Base-by-base conservation (phyloP, 2,797 vertebrate genomes). In the Lates japonicus region DNA sequence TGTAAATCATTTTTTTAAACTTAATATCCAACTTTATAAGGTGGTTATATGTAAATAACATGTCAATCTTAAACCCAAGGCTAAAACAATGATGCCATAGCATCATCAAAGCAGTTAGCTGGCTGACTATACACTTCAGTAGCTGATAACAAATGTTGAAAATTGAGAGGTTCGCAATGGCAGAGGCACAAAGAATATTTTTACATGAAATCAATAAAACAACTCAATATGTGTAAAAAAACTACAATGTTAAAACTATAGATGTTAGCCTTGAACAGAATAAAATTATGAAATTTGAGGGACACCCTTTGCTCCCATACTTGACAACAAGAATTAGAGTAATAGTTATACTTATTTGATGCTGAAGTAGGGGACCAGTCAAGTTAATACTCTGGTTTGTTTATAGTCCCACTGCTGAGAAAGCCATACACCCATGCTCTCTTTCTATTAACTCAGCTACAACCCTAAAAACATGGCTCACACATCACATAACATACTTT, bases 351-450 rank as follows among this genome's bases (percentile, higher is more conserved):
- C 33, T 58, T 35, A 35, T n/a, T 5, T 19, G 4, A 49, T 22
- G 1, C 16, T 46, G 54, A 12, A 17, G 55, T 29, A 20, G 48
- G 13, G 2, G 16, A 69, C 7, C 7, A 46, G 54, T 54, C 52
- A 48, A 48, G 46, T 19, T 19, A 42, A 42, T 42, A 17, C 17
- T 48, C 41, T 42, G 3, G 41, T 42, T 42, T 42, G 41, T 42
- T 42, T 17, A n/a, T 1, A 16, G 7, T 25, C 31, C 20, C 42
- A 14, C 37, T 22, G 31, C 9, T 49, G 48, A 41, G 46, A 82
- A 76, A 79, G 55, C 39, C 25, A 71, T 59, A 65, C 72, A 80
- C n/a, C 14, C 29, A 75, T 54, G 65, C 31, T 57, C 52, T 55
- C 35, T 35, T 9, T 44, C 11, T 19, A 17, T 74, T 19, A 74